These are phyloP conservation scores for Battus philenor DNA, from an alignment of 1,140 invertebrate species.

Conservation along the genomic window DNA sequence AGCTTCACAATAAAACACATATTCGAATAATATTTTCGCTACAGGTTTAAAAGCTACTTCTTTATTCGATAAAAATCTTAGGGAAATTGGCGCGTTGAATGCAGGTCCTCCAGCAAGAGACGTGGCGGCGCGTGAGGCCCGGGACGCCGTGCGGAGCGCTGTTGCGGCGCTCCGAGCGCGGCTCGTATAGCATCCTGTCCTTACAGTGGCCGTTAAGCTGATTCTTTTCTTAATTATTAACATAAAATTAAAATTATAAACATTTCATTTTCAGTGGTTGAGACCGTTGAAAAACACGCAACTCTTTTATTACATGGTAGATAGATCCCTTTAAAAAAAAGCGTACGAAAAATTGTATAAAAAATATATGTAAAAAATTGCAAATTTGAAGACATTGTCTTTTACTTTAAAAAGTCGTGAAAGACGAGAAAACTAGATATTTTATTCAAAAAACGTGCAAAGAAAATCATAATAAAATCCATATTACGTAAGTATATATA, in stretches of 20 bases:
- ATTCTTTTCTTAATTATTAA: slow-evolving; percentile 5
- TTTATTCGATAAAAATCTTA: slow-evolving; percentile 51
- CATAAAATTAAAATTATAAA: neutral
- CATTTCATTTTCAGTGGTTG: neutral
- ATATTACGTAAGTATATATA: too few species aligned
- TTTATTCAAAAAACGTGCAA: too few species aligned
- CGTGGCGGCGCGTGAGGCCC: slow-evolving; percentile 54
- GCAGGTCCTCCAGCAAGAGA: slow-evolving; percentile 40
- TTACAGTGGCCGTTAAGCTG: slow-evolving; percentile 29
- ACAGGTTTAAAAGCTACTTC: slow-evolving; percentile 51
- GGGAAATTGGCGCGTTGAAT: slow-evolving; percentile 43
- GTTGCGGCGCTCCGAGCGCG: slow-evolving; percentile 41
- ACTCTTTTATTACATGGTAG: too few species aligned
- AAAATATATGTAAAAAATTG: too few species aligned
- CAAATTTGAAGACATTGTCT: too few species aligned
- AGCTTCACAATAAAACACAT: slow-evolving; percentile 62
- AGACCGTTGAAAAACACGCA: too few species aligned
- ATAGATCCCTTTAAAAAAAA: too few species aligned
- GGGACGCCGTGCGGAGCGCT: slow-evolving; percentile 47
- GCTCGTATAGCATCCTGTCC: slow-evolving; percentile 25
- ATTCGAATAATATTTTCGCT: slow-evolving; percentile 63
- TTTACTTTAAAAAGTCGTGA: too few species aligned
- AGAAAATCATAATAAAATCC: too few species aligned
- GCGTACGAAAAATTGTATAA: too few species aligned
- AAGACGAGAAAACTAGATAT: too few species aligned